phyloP scores from a whole-genome alignment of 2,888 invertebrate genomes.

The Tanypteryx hageni region DNA sequence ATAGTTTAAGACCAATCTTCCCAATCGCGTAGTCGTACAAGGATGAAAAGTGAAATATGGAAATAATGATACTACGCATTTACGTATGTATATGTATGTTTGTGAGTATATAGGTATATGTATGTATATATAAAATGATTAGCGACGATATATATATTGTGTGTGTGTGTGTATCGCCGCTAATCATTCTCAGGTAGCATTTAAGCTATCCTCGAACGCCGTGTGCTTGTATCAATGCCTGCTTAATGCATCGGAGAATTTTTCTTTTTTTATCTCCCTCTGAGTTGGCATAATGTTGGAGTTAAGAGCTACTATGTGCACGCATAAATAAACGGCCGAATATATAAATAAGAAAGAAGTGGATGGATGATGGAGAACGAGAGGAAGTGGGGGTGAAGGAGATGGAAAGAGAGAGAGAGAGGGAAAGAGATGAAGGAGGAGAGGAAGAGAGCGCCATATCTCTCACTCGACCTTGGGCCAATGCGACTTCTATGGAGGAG shows the following conservation, averaged over 20 bases:
- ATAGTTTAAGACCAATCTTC: too few relatives aligned
- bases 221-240: too few relatives aligned
- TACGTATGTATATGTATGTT: too few relatives aligned
- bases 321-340: conserved; percentile 47
- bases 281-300: background rate
- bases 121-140: too few relatives aligned
- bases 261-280: background rate
- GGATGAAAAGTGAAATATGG: too few relatives aligned
- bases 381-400: background rate
- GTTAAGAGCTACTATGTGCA: background rate
- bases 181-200: too few relatives aligned
- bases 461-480: conserved; percentile 50
- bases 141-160: too few relatives aligned
- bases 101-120: too few relatives aligned
- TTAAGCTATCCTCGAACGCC: too few relatives aligned
- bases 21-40: too few relatives aligned
- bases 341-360: conserved; percentile 28
- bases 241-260: background rate
- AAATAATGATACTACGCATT: too few relatives aligned
- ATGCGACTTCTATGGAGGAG: conserved; percentile 38
- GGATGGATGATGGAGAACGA: background rate
- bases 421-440: background rate
- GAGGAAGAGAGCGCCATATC: conserved; percentile 30
- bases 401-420: background rate
- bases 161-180: too few relatives aligned